Percentiles rank a stretch among this genome's conserved stretches.
phyloP scores from a whole-genome alignment of 1,140 invertebrate genomes.

The Potamilus streckersoni region DNA sequence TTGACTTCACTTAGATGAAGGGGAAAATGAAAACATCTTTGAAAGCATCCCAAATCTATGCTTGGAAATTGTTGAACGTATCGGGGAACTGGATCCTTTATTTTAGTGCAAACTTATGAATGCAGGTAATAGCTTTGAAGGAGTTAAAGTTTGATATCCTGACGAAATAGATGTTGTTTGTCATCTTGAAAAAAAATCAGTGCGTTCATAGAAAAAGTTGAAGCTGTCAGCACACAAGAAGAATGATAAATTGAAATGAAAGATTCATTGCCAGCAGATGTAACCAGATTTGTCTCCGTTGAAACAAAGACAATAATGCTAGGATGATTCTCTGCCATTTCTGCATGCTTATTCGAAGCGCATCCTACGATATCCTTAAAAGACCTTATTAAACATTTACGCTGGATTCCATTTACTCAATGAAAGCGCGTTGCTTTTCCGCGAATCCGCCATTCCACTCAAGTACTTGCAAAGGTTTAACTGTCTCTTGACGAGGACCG shows the following conservation, averaged over 20 bases:
- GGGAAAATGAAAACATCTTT: conserved; percentile 1
- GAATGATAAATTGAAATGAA: conserved; percentile 5
- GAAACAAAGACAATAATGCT: not conserved
- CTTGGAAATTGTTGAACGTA: not conserved
- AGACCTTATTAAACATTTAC: not conserved
- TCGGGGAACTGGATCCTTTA: conserved; percentile 9
- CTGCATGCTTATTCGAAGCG: not conserved
- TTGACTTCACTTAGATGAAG: not conserved
- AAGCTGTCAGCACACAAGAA: not conserved
- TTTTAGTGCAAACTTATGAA: conserved; percentile 6
- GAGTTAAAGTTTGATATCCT: conserved; percentile 16
- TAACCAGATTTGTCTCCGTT: not conserved
- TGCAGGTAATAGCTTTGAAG: conserved; percentile 13
- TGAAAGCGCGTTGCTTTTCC: not conserved
- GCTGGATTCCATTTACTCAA: conserved; percentile 1
- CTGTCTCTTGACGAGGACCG: conserved; percentile 4
- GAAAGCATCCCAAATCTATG: not conserved
- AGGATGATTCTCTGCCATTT: conserved; percentile 1
- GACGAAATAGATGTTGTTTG: conserved; percentile 18
- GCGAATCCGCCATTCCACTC: not conserved
- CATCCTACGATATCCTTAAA: conserved; percentile 5
- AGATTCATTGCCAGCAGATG: not conserved
- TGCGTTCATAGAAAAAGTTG: conserved; percentile 2
- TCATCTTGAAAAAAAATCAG: not conserved
- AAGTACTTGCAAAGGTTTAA: not conserved